These are phyloP conservation scores for Mustela nigripes DNA, from an alignment of 2,113 vertebrate genomes.

Conservation along the genomic window DNA sequence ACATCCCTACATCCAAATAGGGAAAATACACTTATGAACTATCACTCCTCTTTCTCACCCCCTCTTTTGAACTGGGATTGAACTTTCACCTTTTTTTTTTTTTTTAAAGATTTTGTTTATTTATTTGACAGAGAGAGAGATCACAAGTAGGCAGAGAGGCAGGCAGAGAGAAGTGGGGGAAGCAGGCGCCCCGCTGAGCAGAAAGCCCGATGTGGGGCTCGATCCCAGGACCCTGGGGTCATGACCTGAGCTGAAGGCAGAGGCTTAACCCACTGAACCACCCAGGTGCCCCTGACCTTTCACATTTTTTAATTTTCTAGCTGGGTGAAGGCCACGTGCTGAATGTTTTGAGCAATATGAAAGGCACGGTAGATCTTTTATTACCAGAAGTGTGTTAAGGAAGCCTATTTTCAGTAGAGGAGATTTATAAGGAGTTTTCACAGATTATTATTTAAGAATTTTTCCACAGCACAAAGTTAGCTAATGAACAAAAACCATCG, in stretches of 20 bases:
- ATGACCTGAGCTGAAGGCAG: no score
- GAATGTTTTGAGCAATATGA: not conserved
- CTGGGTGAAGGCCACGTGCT: not conserved
- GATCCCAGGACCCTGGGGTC: no score
- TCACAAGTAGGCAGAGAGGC: no score
- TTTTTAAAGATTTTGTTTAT: not conserved
- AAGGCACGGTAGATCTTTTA: not conserved
- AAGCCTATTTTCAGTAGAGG: not conserved
- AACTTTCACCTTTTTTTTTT: not conserved
- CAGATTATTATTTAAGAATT: not conserved
- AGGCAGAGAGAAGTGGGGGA: no score
- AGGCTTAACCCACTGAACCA: no score
- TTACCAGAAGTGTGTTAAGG: not conserved
- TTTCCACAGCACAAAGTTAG: not conserved
- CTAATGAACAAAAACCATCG: not conserved
- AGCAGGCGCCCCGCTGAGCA: no score
- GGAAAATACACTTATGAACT: not conserved
- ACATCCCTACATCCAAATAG: not conserved
- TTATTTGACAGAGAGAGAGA: no score
- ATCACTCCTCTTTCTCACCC: not conserved
- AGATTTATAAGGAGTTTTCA: not conserved
- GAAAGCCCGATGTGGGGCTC: no score
- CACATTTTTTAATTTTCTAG: not conserved
- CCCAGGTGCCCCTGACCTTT: not conserved
- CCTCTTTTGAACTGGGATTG: not conserved